phyloP scores from a whole-genome alignment of 2,113 vertebrate species.

The Heterotilapia buettikoferi region DNA sequence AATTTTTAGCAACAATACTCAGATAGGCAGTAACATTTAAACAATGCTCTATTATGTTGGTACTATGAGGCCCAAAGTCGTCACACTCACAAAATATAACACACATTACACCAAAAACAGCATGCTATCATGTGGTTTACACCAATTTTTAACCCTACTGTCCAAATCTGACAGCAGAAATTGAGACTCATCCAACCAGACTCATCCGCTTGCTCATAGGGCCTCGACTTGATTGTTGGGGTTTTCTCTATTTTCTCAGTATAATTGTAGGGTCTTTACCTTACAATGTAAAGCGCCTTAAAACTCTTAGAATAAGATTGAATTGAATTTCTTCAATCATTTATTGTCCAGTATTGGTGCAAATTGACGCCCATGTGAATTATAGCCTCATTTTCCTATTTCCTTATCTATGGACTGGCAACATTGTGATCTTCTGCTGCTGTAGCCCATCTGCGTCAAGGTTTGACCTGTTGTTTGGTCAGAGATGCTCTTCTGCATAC shows the following conservation, averaged over 20 bases:
- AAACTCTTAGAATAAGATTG: not conserved
- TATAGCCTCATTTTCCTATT: not conserved
- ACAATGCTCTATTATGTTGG: not conserved
- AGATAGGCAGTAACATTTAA: not conserved
- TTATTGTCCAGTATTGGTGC: not conserved
- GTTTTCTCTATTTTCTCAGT: not conserved
- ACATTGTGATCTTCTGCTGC: not conserved
- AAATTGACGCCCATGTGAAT: not conserved
- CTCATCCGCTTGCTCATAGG: not conserved
- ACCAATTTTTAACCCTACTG: not conserved
- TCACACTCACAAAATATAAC: not conserved
- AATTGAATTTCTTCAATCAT: not conserved
- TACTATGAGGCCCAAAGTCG: not conserved
- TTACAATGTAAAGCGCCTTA: not conserved
- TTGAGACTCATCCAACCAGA: not conserved
- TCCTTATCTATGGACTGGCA: not conserved
- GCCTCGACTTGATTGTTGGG: not conserved
- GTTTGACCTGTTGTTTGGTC: not conserved
- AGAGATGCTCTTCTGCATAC: not conserved
- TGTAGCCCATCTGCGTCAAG: not conserved
- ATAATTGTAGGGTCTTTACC: not conserved
- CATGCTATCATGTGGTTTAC: not conserved
- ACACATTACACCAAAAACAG: not conserved
- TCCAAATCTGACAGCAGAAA: not conserved
- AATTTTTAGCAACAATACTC: not conserved